Evolutionary conservation across 1,140 invertebrate species (phyloP), one percentile per base, ranked within the genome.

Genomic region (Colletes gigas): DNA sequence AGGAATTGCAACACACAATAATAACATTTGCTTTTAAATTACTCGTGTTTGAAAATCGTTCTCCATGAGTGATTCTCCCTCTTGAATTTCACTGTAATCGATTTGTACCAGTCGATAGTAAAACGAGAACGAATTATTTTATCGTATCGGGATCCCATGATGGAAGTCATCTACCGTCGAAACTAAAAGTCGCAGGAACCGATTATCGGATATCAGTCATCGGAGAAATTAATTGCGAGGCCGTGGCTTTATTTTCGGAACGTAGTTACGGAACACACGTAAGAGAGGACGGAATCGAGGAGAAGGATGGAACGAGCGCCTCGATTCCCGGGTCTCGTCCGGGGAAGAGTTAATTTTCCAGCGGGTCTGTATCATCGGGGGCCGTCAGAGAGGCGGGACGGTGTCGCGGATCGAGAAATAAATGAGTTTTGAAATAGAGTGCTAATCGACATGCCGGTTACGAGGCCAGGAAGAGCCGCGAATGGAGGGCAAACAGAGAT

Each of bases 351-450:
- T 80, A 59, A 75, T 80, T 80, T 75, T 67, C 78, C 71, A 12
- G 21, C 17, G 70, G 41, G 55, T 1, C n/a, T 12, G 65, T 41
- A 30, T 76, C 78, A 77, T 70, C 41, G 30, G 5, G 12, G 19
- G 41, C 14, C 52, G 60, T 82, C 80, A 68, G 54, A 47, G 39
- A n/a, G 21, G 10, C 47, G 59, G 72, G 14, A 67, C 65, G 41
- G 14, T 55, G 59, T 66, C 81, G 68, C 54, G 68, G 44, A 72
- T 76, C 39, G 30, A 21, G 47, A 86, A 74, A 75, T 87, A 81
- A 75, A 78, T 84, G 77, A 87, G 86, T 76, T 82, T 76, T 57
- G 39, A 78, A 60, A 73, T 83, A 19, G 73, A 88, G 78, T 57
- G 66, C 55, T 87, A 88, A 85, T 86, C 62, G 75, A 71, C 55